Conservation (phyloP, 2,888 invertebrate genomes). For the Polyommatus iphigenia region DNA sequence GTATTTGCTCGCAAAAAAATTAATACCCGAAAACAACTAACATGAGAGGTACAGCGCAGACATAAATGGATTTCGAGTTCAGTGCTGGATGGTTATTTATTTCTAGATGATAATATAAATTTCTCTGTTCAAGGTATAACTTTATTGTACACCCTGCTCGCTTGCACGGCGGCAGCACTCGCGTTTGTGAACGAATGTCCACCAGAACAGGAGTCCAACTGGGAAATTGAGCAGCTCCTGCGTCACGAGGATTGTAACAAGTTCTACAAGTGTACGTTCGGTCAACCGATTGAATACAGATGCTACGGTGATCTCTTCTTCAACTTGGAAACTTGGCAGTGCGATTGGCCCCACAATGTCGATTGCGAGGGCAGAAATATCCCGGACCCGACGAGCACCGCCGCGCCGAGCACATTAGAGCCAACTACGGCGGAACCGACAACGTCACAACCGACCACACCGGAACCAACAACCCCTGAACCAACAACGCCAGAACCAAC, state of each 20-base stretch:
- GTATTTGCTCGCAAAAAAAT: neutral
- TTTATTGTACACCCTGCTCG: constrained; percentile 40
- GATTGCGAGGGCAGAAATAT: constrained; percentile 73
- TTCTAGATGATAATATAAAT: neutral
- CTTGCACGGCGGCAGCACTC: constrained; percentile 44
- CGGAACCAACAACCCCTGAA: neutral
- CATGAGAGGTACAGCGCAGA: constrained; percentile 17
- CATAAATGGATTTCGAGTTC: no score
- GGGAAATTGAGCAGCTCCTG: constrained; percentile 73
- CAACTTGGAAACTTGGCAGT: constrained; percentile 73
- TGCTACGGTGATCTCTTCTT: constrained; percentile 81
- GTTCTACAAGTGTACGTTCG: constrained; percentile 85
- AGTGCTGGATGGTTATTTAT: neutral
- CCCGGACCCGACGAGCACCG: constrained; percentile 42
- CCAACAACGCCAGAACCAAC: neutral
- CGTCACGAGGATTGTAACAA: constrained; percentile 80
- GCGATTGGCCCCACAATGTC: constrained; percentile 82
- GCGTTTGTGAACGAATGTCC: constrained; percentile 55
- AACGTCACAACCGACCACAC: neutral
- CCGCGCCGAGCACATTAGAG: constrained; percentile 49
- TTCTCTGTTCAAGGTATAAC: constrained; percentile 37
- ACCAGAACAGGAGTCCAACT: constrained; percentile 53
- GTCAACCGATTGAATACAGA: constrained; percentile 76
- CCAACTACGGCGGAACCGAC: constrained; percentile 33
- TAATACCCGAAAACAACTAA: constrained; percentile 3